A percentile compares a stretch with the other conserved stretches of the same genome.
These are phyloP conservation scores for Drosophila sproati DNA, from an alignment of 1,140 invertebrate species.

Conservation along the genomic window DNA sequence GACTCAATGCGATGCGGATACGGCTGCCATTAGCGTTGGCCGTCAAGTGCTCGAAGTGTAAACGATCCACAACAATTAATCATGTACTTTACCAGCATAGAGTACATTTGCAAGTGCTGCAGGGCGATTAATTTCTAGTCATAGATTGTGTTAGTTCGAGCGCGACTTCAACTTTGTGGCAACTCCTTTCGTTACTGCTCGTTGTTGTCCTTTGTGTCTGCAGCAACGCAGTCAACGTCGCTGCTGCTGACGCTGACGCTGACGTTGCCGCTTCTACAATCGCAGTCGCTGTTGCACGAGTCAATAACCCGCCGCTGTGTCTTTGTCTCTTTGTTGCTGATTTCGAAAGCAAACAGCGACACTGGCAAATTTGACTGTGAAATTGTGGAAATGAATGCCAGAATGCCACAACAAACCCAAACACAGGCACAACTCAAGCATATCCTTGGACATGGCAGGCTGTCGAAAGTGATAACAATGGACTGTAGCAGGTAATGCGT, in stretches of 20 bases:
- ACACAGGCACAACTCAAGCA: conserved; percentile 61
- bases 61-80: background rate
- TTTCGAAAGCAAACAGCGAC: background rate
- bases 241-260: background rate
- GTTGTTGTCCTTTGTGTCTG: conserved; percentile 20
- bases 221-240: background rate
- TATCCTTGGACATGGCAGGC: conserved; percentile 58
- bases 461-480: conserved; percentile 60
- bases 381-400: conserved; percentile 18
- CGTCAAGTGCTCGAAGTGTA: conserved; percentile 6
- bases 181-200: background rate
- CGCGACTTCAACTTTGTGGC: background rate
- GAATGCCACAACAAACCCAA: conserved; percentile 59
- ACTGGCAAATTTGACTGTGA: conserved; percentile 11
- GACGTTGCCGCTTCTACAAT: too few species aligned
- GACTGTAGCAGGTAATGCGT: conserved; percentile 68
- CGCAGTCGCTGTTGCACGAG: background rate
- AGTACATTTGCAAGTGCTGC: background rate
- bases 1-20: conserved; percentile 65
- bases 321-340: conserved; percentile 16
- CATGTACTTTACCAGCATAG: background rate
- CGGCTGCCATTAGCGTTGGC: conserved; percentile 27
- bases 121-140: background rate
- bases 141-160: background rate
- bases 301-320: conserved; percentile 24